A percentile compares a stretch with the other conserved stretches of the same genome.
Evolutionary conservation across 2,888 invertebrate species (phyloP).

Genomic region (Drosophila ezoana): DNA sequence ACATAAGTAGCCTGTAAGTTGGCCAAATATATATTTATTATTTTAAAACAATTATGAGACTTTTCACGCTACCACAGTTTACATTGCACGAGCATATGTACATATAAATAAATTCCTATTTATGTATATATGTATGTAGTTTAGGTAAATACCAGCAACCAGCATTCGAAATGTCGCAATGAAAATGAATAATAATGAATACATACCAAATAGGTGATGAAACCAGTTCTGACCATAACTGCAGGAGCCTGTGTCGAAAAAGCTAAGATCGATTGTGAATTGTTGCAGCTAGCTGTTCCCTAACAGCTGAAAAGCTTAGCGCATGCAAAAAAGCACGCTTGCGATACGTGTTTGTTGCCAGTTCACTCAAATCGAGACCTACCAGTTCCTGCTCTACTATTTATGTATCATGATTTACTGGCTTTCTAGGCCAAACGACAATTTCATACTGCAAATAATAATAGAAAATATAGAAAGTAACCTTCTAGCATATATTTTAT

Average conservation of each 20-base stretch:
- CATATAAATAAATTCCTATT: slow-evolving; percentile 9
- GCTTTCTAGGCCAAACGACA: neutral
- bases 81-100: slow-evolving; percentile 19
- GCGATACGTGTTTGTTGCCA: slow-evolving; percentile 46
- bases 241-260: slow-evolving; percentile 45
- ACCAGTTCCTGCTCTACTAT: too few relatives aligned
- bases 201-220: slow-evolving; percentile 67
- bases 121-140: slow-evolving; percentile 2
- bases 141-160: slow-evolving; percentile 48
- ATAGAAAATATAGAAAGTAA: neutral
- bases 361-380: slow-evolving; percentile 54
- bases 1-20: slow-evolving; percentile 70
- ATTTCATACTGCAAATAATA: neutral
- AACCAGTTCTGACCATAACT: slow-evolving; percentile 75
- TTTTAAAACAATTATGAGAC: slow-evolving; percentile 66
- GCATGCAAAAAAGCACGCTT: slow-evolving; percentile 56
- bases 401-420: neutral
- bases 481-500: neutral
- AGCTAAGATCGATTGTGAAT: slow-evolving; percentile 50
- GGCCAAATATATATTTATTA: slow-evolving; percentile 44
- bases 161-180: slow-evolving; percentile 69
- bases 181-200: slow-evolving; percentile 61
- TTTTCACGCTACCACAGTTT: slow-evolving; percentile 57
- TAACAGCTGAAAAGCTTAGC: slow-evolving; percentile 19
- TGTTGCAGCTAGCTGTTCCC: slow-evolving; percentile 28